A percentile compares a stretch with the other conserved stretches of the same genome.
Evolutionary conservation across 2,113 vertebrate species (phyloP).

Genomic region (Naja naja): DNA sequence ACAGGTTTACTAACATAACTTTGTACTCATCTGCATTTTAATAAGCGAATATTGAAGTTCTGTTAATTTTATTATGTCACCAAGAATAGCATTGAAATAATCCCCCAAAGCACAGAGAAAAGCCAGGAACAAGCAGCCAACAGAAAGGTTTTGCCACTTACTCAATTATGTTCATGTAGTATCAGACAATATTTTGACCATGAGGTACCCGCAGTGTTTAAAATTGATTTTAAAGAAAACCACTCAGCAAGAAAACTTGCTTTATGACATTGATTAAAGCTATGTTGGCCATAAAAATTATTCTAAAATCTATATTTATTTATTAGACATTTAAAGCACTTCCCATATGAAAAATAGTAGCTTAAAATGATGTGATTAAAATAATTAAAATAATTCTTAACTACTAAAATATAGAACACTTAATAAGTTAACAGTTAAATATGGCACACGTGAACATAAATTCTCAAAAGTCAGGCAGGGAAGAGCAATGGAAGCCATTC

Average conservation of each 20-base stretch:
- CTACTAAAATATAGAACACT: not conserved
- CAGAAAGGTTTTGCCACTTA: slow-evolving; percentile 36
- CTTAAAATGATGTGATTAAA: not conserved
- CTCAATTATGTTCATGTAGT: slow-evolving; percentile 29
- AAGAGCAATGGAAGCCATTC: not conserved
- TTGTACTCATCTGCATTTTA: slow-evolving; percentile 47
- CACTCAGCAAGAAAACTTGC: slow-evolving; percentile 49
- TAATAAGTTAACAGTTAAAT: not conserved
- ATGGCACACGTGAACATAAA: not conserved
- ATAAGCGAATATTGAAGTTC: slow-evolving; percentile 51
- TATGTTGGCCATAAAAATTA: not conserved
- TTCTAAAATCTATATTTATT: not conserved
- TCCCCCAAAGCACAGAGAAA: slow-evolving; percentile 47
- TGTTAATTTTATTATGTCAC: slow-evolving; percentile 35
- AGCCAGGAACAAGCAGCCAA: slow-evolving; percentile 35
- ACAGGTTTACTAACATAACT: slow-evolving; percentile 34
- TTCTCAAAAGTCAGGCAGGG: not conserved
- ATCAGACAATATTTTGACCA: slow-evolving; percentile 45
- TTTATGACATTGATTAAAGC: not conserved
- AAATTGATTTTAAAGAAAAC: slow-evolving; percentile 45
- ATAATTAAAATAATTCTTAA: not conserved
- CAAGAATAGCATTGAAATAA: slow-evolving; percentile 36
- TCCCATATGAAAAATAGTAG: not conserved
- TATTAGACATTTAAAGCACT: not conserved
- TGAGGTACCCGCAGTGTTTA: slow-evolving; percentile 51